Base-by-base conservation (phyloP, 92 coral and sea anemone genomes). In the Zoanthus sansibaricus region DNA sequence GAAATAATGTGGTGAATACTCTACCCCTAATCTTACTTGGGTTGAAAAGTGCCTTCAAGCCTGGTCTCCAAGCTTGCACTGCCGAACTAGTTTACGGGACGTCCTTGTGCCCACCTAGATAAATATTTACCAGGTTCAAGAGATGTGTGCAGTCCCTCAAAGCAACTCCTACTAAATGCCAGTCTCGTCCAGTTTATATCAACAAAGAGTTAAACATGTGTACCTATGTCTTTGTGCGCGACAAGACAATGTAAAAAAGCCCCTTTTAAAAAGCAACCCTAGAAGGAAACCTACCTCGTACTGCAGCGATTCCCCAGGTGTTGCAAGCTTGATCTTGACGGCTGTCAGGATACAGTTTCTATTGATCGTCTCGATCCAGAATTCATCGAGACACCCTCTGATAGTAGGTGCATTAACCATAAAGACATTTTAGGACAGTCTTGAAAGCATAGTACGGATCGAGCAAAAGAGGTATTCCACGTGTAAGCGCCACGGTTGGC, bases 201-300 rank as follows among this genome's bases (percentile, higher is more conserved):
- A 31, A 18, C 49, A 71, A 37, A 71, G 18, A 1, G 33, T 67
- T 67, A 67, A 32, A 18, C 32, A 25, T 17, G 10, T 71, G 49
- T 71, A 71, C 14, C 75, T 51, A 71, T 71, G 75, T 71, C 9
- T 71, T 31, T 15, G 75, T 71, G 4, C 9, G 75, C 9, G 75
- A 16, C 47, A 31, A 31, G 75, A 71, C 75, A n/a, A 31, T 51
- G 75, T 71, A 18, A 31, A 37, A 31, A 31, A 37, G 16, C 75
- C 49, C 1, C 18, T 71, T 0, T 25, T 31, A 7, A 31, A 7
- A n/a, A 31, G n/a, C 48, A 31, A 37, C 49, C 75, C 75, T 71
- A 33, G 20, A 12, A 71, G 17, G 75, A 51, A 33, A 1, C 18
- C 2, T 32, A 14, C 49, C 51, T 31, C 3, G 75, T 71, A 10